phyloP scores from a whole-genome alignment of 2,797 vertebrate species.

The Tadarida brasiliensis region DNA sequence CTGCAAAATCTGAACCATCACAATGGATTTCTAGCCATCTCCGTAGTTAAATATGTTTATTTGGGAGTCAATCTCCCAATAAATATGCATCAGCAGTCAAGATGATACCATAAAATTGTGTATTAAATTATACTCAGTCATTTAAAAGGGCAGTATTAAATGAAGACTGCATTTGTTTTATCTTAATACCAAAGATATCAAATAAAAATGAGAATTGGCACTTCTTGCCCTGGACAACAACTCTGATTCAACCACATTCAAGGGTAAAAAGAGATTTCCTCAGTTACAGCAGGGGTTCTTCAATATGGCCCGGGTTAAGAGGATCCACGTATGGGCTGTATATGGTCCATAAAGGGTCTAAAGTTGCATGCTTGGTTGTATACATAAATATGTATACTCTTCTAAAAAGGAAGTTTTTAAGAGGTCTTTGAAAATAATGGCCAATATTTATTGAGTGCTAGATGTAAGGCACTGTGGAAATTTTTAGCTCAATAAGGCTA shows the following conservation, averaged over 20 bases:
- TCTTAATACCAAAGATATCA: background rate
- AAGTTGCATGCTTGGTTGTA: background rate
- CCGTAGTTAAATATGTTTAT: background rate
- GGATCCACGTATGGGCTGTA: background rate
- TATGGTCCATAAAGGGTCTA: background rate
- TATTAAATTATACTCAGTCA: background rate
- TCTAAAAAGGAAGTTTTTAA: background rate
- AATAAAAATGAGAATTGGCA: background rate
- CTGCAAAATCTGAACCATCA: background rate
- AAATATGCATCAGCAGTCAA: slow-evolving; percentile 8
- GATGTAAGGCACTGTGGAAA: background rate
- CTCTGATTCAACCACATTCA: background rate
- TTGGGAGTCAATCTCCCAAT: background rate
- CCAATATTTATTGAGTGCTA: background rate
- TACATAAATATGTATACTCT: background rate
- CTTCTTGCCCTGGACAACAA: background rate
- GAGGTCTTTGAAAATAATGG: slow-evolving; percentile 1
- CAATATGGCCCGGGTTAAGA: background rate
- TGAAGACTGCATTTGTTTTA: slow-evolving; percentile 2
- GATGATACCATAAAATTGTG: background rate
- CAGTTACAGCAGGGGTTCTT: background rate
- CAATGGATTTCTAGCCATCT: background rate
- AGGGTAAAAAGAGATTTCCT: background rate
- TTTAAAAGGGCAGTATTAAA: background rate
- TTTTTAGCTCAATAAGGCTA: slow-evolving; percentile 25